Evolutionary conservation across 2,797 vertebrate genomes (phyloP).

Genomic region (Adrianichthys oophorus): DNA sequence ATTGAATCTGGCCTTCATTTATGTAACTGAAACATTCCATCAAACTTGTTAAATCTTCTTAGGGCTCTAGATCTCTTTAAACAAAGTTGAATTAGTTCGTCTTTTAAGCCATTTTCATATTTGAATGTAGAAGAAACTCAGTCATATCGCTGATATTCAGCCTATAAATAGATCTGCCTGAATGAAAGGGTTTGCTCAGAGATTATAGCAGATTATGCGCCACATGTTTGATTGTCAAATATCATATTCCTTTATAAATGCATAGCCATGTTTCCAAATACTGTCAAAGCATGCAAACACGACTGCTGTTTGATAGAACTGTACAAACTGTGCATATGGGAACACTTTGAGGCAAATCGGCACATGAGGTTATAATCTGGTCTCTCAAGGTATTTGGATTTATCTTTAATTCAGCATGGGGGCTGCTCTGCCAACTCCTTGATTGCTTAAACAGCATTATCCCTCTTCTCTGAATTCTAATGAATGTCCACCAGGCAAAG

Average conservation of each 20-base stretch:
- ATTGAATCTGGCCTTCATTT: no score
- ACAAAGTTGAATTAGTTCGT: no score
- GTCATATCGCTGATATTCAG: no score
- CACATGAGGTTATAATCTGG: constrained; percentile 70
- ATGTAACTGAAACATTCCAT: no score
- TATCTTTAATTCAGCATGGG: constrained; percentile 74
- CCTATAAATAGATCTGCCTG: no score
- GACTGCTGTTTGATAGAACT: constrained; percentile 10
- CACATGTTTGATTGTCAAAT: no score
- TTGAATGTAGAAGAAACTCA: no score
- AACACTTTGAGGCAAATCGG: constrained; percentile 47
- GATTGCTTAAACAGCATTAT: constrained; percentile 74
- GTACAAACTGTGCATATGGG: constrained; percentile 11
- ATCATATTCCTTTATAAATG: constrained; percentile 12
- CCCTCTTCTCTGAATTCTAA: constrained; percentile 65
- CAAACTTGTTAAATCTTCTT: no score
- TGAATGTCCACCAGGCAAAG: constrained; percentile 66
- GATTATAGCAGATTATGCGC: no score
- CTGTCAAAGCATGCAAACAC: constrained; percentile 18
- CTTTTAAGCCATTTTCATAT: no score
- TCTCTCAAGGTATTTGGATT: constrained; percentile 67
- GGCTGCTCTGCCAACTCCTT: constrained; percentile 58
- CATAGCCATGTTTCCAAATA: constrained; percentile 18
- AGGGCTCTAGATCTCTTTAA: no score
- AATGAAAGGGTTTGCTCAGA: no score